Conservation (phyloP, 2,888 invertebrate genomes). For the Dynastes maya region DNA sequence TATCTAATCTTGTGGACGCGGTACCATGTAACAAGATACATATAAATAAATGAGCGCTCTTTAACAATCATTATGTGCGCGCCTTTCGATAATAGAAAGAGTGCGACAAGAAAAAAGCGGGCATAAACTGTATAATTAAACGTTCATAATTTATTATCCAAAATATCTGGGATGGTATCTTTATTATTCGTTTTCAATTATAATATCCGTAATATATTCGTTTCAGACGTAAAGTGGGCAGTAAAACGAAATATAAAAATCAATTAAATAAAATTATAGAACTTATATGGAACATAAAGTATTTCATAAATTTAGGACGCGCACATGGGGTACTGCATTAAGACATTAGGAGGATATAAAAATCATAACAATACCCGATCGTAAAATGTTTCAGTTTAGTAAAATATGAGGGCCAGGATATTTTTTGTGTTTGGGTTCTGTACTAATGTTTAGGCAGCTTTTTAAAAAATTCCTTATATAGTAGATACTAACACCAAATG, state of each 20-base stretch:
- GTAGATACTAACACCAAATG: too few species aligned
- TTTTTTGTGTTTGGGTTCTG: too few species aligned
- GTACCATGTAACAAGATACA: slow-evolving; percentile 6
- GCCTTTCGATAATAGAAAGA: slow-evolving; percentile 17
- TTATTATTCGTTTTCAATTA: slow-evolving; percentile 39
- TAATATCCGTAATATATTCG: slow-evolving; percentile 40
- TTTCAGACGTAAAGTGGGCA: slow-evolving; percentile 39
- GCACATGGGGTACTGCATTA: slow-evolving; percentile 26
- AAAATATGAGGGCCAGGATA: neutral
- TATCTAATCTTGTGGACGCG: slow-evolving; percentile 10
- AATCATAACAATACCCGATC: slow-evolving; percentile 21
- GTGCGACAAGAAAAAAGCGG: neutral
- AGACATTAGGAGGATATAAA: slow-evolving; percentile 40
- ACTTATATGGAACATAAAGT: slow-evolving; percentile 32
- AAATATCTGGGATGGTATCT: slow-evolving; percentile 42
- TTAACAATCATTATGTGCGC: slow-evolving; percentile 18
- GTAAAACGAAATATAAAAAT: slow-evolving; percentile 40
- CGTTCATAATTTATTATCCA: slow-evolving; percentile 37
- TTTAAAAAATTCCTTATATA: too few species aligned
- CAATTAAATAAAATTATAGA: slow-evolving; percentile 47
- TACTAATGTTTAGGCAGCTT: too few species aligned
- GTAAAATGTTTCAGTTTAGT: slow-evolving; percentile 18
- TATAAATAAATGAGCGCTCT: neutral
- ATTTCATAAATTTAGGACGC: slow-evolving; percentile 32
- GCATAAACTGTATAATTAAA: slow-evolving; percentile 37